Evolutionary conservation across 2,888 invertebrate species (phyloP).

Genomic region (Meta bourneti): DNA sequence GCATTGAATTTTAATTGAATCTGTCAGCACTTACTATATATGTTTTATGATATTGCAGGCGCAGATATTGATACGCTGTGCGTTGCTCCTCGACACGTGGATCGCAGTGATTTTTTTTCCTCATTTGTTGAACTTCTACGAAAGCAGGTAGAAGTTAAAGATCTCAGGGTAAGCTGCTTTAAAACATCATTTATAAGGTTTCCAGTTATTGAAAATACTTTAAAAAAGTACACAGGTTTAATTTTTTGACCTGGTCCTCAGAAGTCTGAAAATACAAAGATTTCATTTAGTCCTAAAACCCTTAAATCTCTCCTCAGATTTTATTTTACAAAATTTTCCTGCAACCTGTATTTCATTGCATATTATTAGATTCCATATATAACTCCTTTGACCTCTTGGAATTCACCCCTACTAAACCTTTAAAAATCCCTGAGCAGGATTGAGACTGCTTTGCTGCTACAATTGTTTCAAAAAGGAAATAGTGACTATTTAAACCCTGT

Average conservation of each 20-base stretch:
- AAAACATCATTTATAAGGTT: not conserved
- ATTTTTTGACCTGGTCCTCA: not conserved
- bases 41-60: constrained; percentile 79
- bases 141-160: constrained; percentile 91
- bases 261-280: too few relatives aligned
- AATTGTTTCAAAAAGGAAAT: too few relatives aligned
- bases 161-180: constrained; percentile 85
- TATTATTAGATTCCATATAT: too few relatives aligned
- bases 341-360: too few relatives aligned
- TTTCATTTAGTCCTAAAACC: too few relatives aligned
- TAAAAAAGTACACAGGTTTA: not conserved
- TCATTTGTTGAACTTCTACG: constrained; percentile 95
- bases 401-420: too few relatives aligned
- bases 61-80: constrained; percentile 99
- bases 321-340: too few relatives aligned
- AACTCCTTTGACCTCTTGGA: too few relatives aligned
- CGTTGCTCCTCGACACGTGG: constrained; percentile 97
- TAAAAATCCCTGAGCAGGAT: too few relatives aligned
- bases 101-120: constrained; percentile 95
- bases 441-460: too few relatives aligned
- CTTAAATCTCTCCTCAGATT: too few relatives aligned
- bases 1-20: not conserved
- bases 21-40: not conserved
- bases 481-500: too few relatives aligned
- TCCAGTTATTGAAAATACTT: not conserved